Base-by-base conservation (phyloP, 2,113 vertebrate genomes). In the Gymnocephalus cernua region DNA sequence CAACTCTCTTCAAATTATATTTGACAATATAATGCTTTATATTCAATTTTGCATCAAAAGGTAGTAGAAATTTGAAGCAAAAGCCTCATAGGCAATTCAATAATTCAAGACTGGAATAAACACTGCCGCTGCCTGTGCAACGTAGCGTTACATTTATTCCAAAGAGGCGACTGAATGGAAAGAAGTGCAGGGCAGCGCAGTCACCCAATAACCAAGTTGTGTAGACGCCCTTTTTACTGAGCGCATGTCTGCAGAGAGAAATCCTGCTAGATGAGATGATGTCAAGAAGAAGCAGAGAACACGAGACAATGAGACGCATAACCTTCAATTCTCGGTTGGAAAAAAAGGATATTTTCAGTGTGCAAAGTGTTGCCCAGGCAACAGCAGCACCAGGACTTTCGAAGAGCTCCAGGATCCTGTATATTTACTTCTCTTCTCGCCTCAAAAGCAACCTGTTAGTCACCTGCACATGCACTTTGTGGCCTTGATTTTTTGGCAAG, bases 321-420 rank as follows among this genome's bases (percentile, higher is more conserved):
- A 90, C 88, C 85, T 89, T 90, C 86, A 80, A 53, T 75, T 80
- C 67, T 77, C 80, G 38, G 62, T 51, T 82, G 56, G 79, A 68
- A 74, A 84, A 84, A 76, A 84, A 69, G 51, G 80, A 87, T 79
- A 83, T 77, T 83, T 86, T 87, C 65, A 53, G 35, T 63, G 78
- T 75, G 84, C 29, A 66, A 74, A 72, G 80, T 56, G 91, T 94
- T 92, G 87, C 92, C 90, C 64, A 74, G 92, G 92, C 91, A 93
- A 92, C 93, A 76, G 82, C 81, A 87, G 79, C 82, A 78, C 15
- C 32, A 53, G 64, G 71, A 67, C 67, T 61, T 65, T 68, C 32
- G 9, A 77, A 70, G 62, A 74, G 67, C 85, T 69, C 47, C 18
- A 59, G 57, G 25, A 80, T 80, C 58, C 53, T 9, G 64, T 56